A percentile compares a stretch with the other conserved stretches of the same genome.
phyloP scores from a whole-genome alignment of 2,888 invertebrate genomes.

The Neocrepidodera transversa region DNA sequence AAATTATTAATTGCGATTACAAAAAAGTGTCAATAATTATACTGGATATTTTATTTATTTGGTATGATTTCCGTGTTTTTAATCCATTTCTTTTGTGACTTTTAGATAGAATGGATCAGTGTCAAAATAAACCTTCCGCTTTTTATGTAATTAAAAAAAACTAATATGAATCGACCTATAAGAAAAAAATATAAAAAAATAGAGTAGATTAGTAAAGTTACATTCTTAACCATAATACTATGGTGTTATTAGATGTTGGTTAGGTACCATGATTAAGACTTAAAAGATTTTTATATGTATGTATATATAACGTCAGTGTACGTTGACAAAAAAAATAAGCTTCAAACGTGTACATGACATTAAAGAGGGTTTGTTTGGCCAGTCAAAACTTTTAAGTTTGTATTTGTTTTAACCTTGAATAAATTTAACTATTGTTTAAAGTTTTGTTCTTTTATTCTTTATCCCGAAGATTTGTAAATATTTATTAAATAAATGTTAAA shows the following conservation, averaged over 20 bases:
- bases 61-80: not conserved
- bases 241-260: conserved; percentile 35
- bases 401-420: conserved; percentile 38
- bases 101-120: conserved; percentile 32
- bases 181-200: conserved; percentile 29
- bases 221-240: conserved; percentile 34
- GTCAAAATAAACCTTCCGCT: conserved; percentile 31
- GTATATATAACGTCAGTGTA: conserved; percentile 34
- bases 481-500: conserved; percentile 11
- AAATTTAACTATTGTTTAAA: conserved; percentile 36
- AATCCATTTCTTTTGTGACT: conserved; percentile 17
- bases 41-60: not conserved
- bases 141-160: conserved; percentile 31
- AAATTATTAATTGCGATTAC: too few relatives aligned
- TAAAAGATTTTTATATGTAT: conserved; percentile 39
- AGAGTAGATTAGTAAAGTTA: conserved; percentile 37
- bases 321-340: conserved; percentile 21
- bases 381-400: conserved; percentile 22
- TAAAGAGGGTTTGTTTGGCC: conserved; percentile 20
- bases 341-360: conserved; percentile 27
- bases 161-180: conserved; percentile 23
- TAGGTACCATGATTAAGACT: conserved; percentile 36
- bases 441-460: conserved; percentile 12
- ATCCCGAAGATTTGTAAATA: not conserved
- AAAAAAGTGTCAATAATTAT: too few relatives aligned